phyloP scores from a whole-genome alignment of 2,797 vertebrate genomes.

The Erithacus rubecula region DNA sequence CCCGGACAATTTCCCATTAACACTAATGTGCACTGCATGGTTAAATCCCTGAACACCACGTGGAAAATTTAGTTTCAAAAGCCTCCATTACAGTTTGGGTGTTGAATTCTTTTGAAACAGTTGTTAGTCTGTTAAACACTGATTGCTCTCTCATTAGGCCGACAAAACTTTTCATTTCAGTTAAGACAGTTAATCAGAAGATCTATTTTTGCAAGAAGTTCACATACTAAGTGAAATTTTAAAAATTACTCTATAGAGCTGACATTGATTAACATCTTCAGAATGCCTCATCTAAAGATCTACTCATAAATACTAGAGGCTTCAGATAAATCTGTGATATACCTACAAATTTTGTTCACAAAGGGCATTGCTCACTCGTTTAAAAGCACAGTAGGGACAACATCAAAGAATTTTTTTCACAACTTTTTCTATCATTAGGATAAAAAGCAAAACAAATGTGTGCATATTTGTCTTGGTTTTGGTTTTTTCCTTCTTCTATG shows the following conservation, averaged over 20 bases:
- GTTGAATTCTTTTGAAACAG: conserved; percentile 27
- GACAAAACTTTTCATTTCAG: conserved; percentile 41
- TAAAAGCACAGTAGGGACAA: background rate
- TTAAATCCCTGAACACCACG: conserved; percentile 26
- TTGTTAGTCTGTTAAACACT: conserved; percentile 57
- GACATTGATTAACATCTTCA: conserved; percentile 36
- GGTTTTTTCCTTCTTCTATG: background rate
- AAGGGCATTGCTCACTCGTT: background rate
- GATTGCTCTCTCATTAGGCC: conserved; percentile 37
- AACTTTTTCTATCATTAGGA: background rate
- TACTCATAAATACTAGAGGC: conserved; percentile 13
- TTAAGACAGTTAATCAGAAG: conserved; percentile 57
- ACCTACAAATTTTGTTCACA: background rate
- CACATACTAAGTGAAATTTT: conserved; percentile 43
- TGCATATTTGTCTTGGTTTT: background rate
- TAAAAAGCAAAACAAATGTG: background rate
- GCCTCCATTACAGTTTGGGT: background rate
- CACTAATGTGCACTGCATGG: background rate
- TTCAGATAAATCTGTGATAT: conserved; percentile 2
- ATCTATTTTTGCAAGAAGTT: conserved; percentile 27
- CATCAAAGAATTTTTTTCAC: background rate
- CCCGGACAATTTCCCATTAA: conserved; percentile 39
- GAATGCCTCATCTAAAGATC: background rate
- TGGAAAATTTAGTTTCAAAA: conserved; percentile 47
- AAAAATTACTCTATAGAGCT: background rate